Evolutionary conservation across 2,888 invertebrate genomes (phyloP).

Genomic region (Caenorhabditis sp.): DNA sequence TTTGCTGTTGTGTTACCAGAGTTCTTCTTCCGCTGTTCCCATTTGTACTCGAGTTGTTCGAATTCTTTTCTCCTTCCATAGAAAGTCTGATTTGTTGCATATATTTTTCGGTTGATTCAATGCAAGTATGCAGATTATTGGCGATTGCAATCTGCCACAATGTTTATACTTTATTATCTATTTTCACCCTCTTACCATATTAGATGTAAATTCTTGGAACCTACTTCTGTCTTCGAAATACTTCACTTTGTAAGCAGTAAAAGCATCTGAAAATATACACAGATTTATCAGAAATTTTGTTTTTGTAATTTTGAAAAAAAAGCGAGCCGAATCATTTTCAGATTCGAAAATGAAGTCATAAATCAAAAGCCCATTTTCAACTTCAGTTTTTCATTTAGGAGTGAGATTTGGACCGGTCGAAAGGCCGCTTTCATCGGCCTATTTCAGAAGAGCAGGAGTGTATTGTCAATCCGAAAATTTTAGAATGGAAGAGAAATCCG

Average conservation of each 20-base stretch:
- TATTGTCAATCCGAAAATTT: too few species aligned
- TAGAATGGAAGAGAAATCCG: too few species aligned
- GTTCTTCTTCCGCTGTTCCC: conserved; percentile 11
- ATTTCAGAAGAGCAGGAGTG: too few species aligned
- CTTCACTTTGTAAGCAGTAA: conserved; percentile 85
- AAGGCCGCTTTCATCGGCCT: too few species aligned
- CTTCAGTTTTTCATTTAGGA: too few species aligned
- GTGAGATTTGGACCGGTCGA: too few species aligned
- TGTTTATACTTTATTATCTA: neutral
- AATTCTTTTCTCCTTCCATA: conserved; percentile 42
- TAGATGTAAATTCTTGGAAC: conserved; percentile 71
- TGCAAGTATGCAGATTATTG: conserved; percentile 91
- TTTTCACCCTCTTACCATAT: conserved; percentile 52
- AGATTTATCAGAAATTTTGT: conserved; percentile 3
- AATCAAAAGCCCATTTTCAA: too few species aligned
- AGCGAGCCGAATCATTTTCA: too few species aligned
- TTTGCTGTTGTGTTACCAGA: conserved; percentile 56
- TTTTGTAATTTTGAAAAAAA: neutral
- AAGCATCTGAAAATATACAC: conserved; percentile 78
- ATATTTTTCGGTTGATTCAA: conserved; percentile 79
- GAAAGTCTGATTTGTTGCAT: conserved; percentile 55
- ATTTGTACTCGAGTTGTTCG: neutral
- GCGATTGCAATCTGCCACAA: conserved; percentile 79
- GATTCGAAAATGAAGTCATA: too few species aligned
- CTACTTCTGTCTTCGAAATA: conserved; percentile 91